phyloP scores from a whole-genome alignment of 2,113 vertebrate species.

The Carlito syrichta region DNA sequence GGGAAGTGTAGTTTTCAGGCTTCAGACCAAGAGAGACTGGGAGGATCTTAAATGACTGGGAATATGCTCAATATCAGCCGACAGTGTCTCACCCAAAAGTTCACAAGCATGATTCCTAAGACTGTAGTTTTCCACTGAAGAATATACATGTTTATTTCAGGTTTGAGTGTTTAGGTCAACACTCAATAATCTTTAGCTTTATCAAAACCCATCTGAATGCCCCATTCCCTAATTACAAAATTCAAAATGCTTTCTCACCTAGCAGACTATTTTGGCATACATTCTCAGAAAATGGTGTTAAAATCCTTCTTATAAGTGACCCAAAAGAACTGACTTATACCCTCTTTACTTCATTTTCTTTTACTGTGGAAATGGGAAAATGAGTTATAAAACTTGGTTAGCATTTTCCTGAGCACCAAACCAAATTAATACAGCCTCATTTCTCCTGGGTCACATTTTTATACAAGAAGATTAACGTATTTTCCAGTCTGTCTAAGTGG shows the following conservation, averaged over 20 bases:
- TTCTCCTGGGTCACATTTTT: conserved; percentile 27
- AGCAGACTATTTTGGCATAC: not conserved
- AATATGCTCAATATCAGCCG: not conserved
- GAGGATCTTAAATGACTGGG: not conserved
- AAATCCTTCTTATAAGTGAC: not conserved
- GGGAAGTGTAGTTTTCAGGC: not conserved
- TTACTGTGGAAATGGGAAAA: not conserved
- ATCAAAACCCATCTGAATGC: not conserved
- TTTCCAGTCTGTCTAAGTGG: conserved; percentile 34
- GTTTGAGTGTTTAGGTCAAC: not conserved
- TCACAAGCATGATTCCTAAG: not conserved
- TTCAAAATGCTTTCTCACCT: not conserved
- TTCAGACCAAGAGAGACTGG: not conserved
- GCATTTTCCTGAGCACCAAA: not conserved
- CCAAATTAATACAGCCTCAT: conserved; percentile 17
- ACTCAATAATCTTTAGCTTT: not conserved
- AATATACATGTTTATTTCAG: not conserved
- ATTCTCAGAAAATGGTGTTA: not conserved
- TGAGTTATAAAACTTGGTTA: not conserved
- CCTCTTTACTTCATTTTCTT: not conserved
- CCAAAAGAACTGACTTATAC: not conserved
- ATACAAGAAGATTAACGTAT: conserved; percentile 26
- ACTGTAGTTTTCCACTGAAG: not conserved
- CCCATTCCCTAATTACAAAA: not conserved
- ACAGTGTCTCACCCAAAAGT: not conserved